phyloP scores from a whole-genome alignment of 2,797 vertebrate genomes.

The Acomys russatus region DNA sequence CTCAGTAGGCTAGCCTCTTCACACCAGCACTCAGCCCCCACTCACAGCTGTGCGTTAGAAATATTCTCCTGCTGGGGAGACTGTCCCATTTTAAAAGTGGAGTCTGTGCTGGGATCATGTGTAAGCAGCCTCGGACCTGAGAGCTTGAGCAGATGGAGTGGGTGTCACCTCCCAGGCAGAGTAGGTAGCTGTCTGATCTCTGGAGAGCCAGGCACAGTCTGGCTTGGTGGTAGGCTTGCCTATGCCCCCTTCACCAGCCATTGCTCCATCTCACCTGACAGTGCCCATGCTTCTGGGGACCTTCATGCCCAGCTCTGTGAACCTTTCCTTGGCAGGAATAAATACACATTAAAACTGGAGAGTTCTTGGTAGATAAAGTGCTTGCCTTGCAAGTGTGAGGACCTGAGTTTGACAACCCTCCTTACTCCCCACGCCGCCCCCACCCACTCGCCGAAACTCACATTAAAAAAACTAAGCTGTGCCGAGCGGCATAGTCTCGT shows the following conservation, averaged over 20 bases:
- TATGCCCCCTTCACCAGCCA: neutral
- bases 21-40: neutral
- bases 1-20: neutral
- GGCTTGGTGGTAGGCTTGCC: neutral
- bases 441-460: no score
- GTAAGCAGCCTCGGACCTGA: neutral
- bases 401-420: neutral
- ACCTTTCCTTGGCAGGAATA: neutral
- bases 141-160: neutral
- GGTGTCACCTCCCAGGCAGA: neutral
- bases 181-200: neutral
- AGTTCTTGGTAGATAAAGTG: neutral
- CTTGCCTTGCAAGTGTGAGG: neutral
- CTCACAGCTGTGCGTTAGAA: constrained; percentile 19
- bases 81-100: constrained; percentile 54
- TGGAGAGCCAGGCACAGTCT: neutral
- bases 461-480: neutral
- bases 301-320: neutral
- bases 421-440: no score
- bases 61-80: constrained; percentile 42
- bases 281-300: neutral
- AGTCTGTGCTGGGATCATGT: neutral
- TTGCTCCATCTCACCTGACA: neutral
- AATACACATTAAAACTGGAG: neutral
- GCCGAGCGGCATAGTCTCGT: neutral